Evolutionary conservation across 2,888 invertebrate species (phyloP), one percentile per base, ranked within the genome.

Genomic region (Hetaerina titia): DNA sequence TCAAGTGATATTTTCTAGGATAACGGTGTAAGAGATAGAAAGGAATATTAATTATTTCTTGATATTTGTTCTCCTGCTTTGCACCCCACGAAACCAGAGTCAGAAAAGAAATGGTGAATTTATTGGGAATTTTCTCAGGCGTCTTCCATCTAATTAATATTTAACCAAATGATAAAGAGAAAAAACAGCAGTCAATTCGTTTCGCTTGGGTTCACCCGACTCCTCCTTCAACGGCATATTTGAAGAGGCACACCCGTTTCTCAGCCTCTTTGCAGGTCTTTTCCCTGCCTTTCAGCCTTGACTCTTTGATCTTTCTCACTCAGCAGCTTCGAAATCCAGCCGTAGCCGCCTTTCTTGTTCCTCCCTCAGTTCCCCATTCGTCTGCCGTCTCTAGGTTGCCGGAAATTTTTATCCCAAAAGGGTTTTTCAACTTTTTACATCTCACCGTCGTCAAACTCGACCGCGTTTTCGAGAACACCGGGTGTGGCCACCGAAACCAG

Each of bases 231-330:
- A 81, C 81, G 31, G 81, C 31, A 81, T 69, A 31, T 81, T 81
- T 81, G 81, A 81, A 81, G 81, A 81, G 81, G 81, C 81, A 11
- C 81, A 81, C 81, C 81, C 81, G 22, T 31, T 81, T 81, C 81
- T 81, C 81, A 31, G 81, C 81, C 74, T 81, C 81, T 81, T 31
- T 31, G 81, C 2, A 9, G 22, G 31, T 81, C 81, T 81, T 81
- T 81, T 81, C 11, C 25, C 81, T 81, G 81, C 81, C 81, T 81
- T 81, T 81, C 13, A 31, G 25, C 25, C 81, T 81, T n/a, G 81
- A 31, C 31, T 81, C 81, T 81, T 81, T 81, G 81, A 81, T 81
- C 81, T 81, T 31, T 81, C 81, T 13, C 81, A 7, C 31, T 81
- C 81, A 19, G 2, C 25, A 31, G 81, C 31, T 31, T 31, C 81